Conservation (phyloP, 2,888 invertebrate genomes). For the Mamestra brassicae region DNA sequence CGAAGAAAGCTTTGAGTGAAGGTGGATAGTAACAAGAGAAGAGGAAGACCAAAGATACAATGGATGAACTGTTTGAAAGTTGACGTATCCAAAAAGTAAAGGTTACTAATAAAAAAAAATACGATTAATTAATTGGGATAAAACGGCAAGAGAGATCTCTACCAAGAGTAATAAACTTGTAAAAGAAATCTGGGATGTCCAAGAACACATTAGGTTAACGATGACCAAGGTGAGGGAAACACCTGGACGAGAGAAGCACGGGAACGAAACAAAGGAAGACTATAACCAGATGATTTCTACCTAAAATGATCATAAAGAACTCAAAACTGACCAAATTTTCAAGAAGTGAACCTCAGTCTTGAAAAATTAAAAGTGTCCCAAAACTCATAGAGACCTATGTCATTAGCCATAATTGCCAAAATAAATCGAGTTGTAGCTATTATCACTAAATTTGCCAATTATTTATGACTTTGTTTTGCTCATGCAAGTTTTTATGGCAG, state of each 20-base stretch:
- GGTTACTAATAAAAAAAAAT: no score
- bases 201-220: background rate
- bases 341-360: background rate
- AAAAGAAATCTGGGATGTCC: background rate
- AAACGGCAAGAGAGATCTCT: no score
- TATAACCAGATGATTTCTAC: no score
- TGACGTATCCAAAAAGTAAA: background rate
- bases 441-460: no score
- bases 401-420: background rate
- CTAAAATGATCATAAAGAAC: background rate
- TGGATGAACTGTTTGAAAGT: background rate
- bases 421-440: background rate
- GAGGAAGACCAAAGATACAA: background rate
- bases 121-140: no score
- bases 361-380: background rate
- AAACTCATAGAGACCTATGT: background rate
- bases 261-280: background rate
- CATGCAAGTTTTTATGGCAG: background rate
- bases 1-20: background rate
- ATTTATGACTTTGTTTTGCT: constrained; percentile 14
- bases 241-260: background rate
- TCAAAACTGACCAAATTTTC: background rate
- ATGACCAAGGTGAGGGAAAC: background rate
- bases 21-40: background rate
- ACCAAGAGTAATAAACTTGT: background rate